A percentile compares a stretch with the other conserved stretches of the same genome.
phyloP scores from a whole-genome alignment of 1,140 invertebrate genomes.

The Zaprionus gabonicus region DNA sequence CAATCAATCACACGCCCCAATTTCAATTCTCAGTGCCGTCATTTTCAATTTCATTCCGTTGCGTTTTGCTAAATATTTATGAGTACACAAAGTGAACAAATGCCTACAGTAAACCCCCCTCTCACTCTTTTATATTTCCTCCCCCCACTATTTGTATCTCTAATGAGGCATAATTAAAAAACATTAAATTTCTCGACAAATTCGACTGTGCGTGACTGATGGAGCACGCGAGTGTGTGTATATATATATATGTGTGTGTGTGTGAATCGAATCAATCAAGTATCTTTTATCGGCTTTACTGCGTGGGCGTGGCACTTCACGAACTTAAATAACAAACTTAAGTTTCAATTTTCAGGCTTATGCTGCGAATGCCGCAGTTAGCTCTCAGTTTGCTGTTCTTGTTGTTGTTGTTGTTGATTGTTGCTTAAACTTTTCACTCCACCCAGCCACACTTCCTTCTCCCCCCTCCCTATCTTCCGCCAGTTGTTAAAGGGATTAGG shows the following conservation, averaged over 20 bases:
- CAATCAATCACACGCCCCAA: slow-evolving; percentile 77
- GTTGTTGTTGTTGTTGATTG: slow-evolving; percentile 60
- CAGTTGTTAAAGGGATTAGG: slow-evolving; percentile 61
- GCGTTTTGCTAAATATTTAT: slow-evolving; percentile 70
- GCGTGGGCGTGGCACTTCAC: slow-evolving; percentile 31
- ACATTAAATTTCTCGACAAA: slow-evolving; percentile 62
- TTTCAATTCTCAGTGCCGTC: slow-evolving; percentile 64
- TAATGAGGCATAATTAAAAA: slow-evolving; percentile 78
- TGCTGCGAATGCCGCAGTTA: slow-evolving; percentile 38
- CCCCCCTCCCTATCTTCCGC: neutral
- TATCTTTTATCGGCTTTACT: slow-evolving; percentile 35
- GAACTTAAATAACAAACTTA: slow-evolving; percentile 60
- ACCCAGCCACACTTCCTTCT: too few species aligned
- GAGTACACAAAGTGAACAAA: slow-evolving; percentile 31
- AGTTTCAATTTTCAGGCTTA: slow-evolving; percentile 66
- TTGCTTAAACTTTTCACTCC: slow-evolving; percentile 54
- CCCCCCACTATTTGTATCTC: slow-evolving; percentile 51
- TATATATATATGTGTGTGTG: slow-evolving; percentile 2
- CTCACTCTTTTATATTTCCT: neutral
- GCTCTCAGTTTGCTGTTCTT: slow-evolving; percentile 30
- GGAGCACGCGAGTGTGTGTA: neutral
- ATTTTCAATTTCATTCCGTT: slow-evolving; percentile 62
- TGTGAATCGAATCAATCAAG: slow-evolving; percentile 60
- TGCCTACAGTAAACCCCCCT: neutral
- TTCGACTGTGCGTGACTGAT: neutral